Percentiles rank a stretch among this genome's conserved stretches.
Conservation (phyloP, 2,888 invertebrate genomes). For the Drosophila subsilvestris region DNA sequence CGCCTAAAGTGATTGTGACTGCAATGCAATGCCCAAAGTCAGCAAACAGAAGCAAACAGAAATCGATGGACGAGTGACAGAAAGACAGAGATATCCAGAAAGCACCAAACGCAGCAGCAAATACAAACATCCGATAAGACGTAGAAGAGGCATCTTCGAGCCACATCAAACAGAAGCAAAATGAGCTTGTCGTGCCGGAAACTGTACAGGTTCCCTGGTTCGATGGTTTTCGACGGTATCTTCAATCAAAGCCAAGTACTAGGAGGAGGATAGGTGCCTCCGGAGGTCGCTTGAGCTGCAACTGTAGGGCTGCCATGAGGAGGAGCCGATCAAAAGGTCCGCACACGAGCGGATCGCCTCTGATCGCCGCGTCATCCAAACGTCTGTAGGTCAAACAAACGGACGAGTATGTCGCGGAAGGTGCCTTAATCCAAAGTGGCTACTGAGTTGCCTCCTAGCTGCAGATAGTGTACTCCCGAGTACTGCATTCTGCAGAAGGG, state of each 20-base stretch:
- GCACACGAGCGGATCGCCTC: slow-evolving; percentile 43
- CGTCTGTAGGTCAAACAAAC: slow-evolving; percentile 75
- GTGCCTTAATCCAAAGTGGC: slow-evolving; percentile 75
- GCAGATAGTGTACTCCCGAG: slow-evolving; percentile 23
- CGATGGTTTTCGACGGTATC: slow-evolving; percentile 36
- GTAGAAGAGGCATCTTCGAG: slow-evolving; percentile 11
- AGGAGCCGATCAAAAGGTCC: slow-evolving; percentile 63
- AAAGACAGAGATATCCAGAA: slow-evolving; percentile 48
- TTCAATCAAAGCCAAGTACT: slow-evolving; percentile 66
- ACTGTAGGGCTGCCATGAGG: slow-evolving; percentile 59
- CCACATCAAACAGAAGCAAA: slow-evolving; percentile 74
- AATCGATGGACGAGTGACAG: slow-evolving; percentile 13
- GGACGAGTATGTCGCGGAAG: slow-evolving; percentile 19
- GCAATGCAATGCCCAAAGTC: slow-evolving; percentile 51
- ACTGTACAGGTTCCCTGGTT: slow-evolving; percentile 8
- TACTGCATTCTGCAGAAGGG: slow-evolving; percentile 38
- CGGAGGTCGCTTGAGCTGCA: slow-evolving; percentile 64
- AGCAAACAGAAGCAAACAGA: slow-evolving; percentile 54
- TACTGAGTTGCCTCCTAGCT: slow-evolving; percentile 72
- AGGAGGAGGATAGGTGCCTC: slow-evolving; percentile 5
- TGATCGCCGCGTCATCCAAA: slow-evolving; percentile 8
- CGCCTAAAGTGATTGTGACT: slow-evolving; percentile 66
- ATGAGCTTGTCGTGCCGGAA: slow-evolving; percentile 76
- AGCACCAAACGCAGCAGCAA: slow-evolving; percentile 61
- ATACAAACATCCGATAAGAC: slow-evolving; percentile 72